Percentiles rank a stretch among this genome's conserved stretches.
Conservation (phyloP, 1,140 invertebrate genomes). For the Anoplophora glabripennis region DNA sequence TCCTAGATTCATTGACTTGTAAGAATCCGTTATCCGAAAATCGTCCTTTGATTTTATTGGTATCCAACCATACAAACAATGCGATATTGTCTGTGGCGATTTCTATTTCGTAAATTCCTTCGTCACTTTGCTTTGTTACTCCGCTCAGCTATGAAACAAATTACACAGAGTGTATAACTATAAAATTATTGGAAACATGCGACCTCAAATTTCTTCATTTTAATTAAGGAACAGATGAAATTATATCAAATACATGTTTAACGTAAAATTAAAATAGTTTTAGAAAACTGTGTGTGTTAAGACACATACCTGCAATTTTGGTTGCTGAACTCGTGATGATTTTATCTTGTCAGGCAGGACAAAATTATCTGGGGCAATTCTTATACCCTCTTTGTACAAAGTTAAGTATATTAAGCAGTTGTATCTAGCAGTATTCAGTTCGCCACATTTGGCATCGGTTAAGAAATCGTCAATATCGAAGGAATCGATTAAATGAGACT, state of each 20-base stretch:
- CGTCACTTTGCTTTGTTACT: constrained; percentile 2
- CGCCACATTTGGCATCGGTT: constrained; percentile 19
- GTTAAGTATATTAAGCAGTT: constrained; percentile 31
- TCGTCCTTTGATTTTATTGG: constrained; percentile 16
- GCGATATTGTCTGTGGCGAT: constrained; percentile 25
- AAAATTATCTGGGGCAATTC: constrained; percentile 29
- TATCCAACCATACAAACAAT: constrained; percentile 34
- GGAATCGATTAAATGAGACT: constrained; percentile 21
- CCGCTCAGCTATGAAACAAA: constrained; percentile 11
- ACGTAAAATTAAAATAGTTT: too few relatives aligned
- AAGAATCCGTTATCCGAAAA: constrained; percentile 35
- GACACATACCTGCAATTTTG: constrained; percentile 20
- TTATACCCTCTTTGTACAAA: constrained; percentile 16
- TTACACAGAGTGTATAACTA: background rate
- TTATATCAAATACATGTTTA: too few relatives aligned
- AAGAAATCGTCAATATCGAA: constrained; percentile 24
- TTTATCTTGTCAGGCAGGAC: constrained; percentile 26
- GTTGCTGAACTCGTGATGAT: constrained; percentile 12
- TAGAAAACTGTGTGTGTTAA: background rate
- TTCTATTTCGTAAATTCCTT: constrained; percentile 17
- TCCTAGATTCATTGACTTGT: constrained; percentile 20
- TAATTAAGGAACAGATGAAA: too few relatives aligned
- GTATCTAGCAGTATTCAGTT: constrained; percentile 1
- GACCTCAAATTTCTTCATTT: too few relatives aligned
- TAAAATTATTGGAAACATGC: background rate